Percentiles rank a stretch among this genome's conserved stretches.
Evolutionary conservation across 2,888 invertebrate species (phyloP).

Genomic region (Adelphocoris suturalis): DNA sequence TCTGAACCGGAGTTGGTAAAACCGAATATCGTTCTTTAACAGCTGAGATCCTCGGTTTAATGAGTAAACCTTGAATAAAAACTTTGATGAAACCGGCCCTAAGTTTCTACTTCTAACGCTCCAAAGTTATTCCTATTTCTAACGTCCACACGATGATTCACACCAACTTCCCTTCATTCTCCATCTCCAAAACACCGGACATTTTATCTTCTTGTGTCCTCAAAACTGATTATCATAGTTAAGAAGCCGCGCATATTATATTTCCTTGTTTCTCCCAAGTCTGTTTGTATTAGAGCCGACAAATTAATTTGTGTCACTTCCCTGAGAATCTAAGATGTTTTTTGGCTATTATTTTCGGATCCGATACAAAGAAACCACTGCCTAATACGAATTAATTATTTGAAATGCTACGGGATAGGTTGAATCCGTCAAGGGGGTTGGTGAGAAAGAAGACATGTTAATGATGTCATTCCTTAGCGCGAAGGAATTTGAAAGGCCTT

Average conservation of each 20-base stretch:
- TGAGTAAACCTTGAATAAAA: too few relatives aligned
- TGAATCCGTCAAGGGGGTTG: not conserved
- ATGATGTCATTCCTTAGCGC: constrained; percentile 1
- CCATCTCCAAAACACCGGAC: not conserved
- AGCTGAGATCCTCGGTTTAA: too few relatives aligned
- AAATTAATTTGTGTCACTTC: constrained; percentile 19
- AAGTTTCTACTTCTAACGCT: too few relatives aligned
- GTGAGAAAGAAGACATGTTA: constrained; percentile 8
- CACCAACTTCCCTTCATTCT: not conserved
- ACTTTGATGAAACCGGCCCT: too few relatives aligned
- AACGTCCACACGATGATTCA: not conserved
- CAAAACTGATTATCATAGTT: constrained; percentile 13
- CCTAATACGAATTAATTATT: not conserved
- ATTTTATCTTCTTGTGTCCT: not conserved
- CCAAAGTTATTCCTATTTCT: too few relatives aligned
- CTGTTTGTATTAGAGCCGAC: not conserved
- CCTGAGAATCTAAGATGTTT: not conserved
- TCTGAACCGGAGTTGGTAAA: too few relatives aligned
- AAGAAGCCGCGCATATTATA: not conserved
- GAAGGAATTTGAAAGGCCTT: not conserved
- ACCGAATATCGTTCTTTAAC: too few relatives aligned
- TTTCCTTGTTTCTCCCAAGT: not conserved
- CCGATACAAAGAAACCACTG: not conserved
- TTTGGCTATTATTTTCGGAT: not conserved
- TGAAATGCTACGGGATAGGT: not conserved